Conservation (phyloP, 2,113 vertebrate genomes). For the Athene noctua region DNA sequence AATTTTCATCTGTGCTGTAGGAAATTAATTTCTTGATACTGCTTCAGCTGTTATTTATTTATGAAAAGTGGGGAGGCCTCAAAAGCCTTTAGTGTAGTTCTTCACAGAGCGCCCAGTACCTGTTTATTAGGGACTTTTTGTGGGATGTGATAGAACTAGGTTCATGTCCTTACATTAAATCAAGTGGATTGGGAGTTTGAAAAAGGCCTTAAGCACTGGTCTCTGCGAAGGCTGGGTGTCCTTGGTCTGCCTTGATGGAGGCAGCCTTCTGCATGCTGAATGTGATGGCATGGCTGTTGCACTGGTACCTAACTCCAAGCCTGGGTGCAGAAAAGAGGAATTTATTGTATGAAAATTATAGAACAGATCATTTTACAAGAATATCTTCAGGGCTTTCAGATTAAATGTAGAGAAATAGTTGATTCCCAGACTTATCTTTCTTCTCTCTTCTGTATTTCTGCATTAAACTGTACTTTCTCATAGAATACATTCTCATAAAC, state of each 20-base stretch:
- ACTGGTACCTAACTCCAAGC: neutral
- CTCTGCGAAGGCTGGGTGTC: neutral
- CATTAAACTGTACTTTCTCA: neutral
- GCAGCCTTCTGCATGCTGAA: neutral
- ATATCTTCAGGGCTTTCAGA: neutral
- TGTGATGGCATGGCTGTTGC: neutral
- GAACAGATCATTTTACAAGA: neutral
- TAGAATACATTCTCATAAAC: fast-evolving
- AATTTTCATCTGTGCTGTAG: neutral
- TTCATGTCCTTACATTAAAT: neutral
- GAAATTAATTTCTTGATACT: neutral
- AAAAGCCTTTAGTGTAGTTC: neutral
- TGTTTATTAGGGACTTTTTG: neutral
- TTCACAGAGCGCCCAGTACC: fast-evolving
- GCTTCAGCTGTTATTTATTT: neutral
- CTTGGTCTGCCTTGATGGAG: neutral
- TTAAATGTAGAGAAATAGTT: neutral
- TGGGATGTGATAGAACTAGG: neutral
- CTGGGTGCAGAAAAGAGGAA: neutral
- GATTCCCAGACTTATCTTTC: neutral
- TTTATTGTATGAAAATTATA: neutral
- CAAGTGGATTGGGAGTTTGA: neutral
- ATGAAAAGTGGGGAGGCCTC: neutral
- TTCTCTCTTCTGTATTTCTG: neutral
- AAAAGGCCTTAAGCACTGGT: neutral